Percentiles rank a stretch among this genome's conserved stretches.
Evolutionary conservation across 2,797 vertebrate species (phyloP).

Genomic region (Sebastes umbrosus): DNA sequence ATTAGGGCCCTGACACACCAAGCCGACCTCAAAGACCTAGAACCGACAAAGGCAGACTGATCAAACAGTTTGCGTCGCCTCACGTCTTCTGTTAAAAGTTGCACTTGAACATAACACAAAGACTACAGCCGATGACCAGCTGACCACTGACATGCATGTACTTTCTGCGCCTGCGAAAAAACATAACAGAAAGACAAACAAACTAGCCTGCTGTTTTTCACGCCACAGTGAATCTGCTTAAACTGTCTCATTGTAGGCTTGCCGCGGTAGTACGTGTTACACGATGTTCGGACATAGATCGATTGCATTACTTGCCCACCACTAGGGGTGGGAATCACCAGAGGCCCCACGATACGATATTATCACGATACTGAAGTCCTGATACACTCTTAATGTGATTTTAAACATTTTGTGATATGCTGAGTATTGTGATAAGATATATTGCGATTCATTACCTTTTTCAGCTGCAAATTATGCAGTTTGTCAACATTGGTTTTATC

Average conservation of each 20-base stretch:
- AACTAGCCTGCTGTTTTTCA: not conserved
- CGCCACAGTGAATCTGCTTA: not conserved
- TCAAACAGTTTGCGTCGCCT: slow-evolving; percentile 55
- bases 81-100: slow-evolving; percentile 36
- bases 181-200: not conserved
- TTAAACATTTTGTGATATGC: too few species aligned
- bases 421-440: too few species aligned
- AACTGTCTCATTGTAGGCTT: not conserved
- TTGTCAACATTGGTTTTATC: too few species aligned
- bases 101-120: slow-evolving; percentile 15
- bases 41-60: slow-evolving; percentile 53
- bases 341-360: too few species aligned
- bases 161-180: not conserved
- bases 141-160: slow-evolving; percentile 6
- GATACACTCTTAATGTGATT: too few species aligned
- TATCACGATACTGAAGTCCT: too few species aligned
- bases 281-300: not conserved
- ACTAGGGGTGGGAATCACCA: too few species aligned
- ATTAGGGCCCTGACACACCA: slow-evolving; percentile 66
- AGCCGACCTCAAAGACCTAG: slow-evolving; percentile 52
- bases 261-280: not conserved
- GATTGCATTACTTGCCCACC: not conserved
- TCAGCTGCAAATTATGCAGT: too few species aligned
- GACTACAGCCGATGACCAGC: not conserved
- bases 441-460: too few species aligned